A percentile compares a stretch with the other conserved stretches of the same genome.
Evolutionary conservation across 2,888 invertebrate genomes (phyloP).

Genomic region (Protula sp.): DNA sequence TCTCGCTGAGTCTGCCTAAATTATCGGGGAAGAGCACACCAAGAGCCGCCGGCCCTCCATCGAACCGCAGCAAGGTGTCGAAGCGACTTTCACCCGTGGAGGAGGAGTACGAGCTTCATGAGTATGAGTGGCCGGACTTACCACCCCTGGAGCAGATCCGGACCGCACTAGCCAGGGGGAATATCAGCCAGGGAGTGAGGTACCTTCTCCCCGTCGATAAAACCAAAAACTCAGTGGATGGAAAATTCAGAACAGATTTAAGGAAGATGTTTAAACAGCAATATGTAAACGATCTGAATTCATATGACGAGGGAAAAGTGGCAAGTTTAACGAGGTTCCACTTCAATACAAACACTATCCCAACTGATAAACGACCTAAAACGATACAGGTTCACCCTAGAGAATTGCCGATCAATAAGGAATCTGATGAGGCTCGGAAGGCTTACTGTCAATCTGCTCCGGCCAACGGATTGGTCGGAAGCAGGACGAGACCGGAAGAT

Average conservation of each 20-base stretch:
- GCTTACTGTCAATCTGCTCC: background rate
- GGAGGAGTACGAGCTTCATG: background rate
- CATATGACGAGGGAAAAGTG: slow-evolving; percentile 60
- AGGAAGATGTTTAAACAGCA: slow-evolving; percentile 42
- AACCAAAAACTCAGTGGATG: slow-evolving; percentile 38
- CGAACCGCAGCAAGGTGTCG: too few species aligned
- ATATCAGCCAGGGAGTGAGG: slow-evolving; percentile 38
- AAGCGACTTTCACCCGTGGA: background rate
- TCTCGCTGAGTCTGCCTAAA: too few species aligned
- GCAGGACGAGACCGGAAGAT: background rate
- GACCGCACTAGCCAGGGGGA: slow-evolving; percentile 35
- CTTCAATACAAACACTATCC: background rate
- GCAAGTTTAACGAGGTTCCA: background rate
- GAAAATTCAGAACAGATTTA: slow-evolving; percentile 37
- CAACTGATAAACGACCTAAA: background rate
- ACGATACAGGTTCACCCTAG: background rate
- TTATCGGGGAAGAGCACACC: too few species aligned
- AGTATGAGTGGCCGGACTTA: slow-evolving; percentile 42
- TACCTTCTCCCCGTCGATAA: slow-evolving; percentile 42
- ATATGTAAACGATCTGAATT: slow-evolving; percentile 28
- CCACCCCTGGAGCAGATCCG: slow-evolving; percentile 41
- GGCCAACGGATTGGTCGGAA: background rate
- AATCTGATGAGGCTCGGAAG: background rate
- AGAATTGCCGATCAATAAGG: background rate
- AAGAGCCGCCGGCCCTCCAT: too few species aligned